Percentiles rank a stretch among this genome's conserved stretches.
Conservation (phyloP, 2,888 invertebrate species). For the Troides oblongomaculatus region DNA sequence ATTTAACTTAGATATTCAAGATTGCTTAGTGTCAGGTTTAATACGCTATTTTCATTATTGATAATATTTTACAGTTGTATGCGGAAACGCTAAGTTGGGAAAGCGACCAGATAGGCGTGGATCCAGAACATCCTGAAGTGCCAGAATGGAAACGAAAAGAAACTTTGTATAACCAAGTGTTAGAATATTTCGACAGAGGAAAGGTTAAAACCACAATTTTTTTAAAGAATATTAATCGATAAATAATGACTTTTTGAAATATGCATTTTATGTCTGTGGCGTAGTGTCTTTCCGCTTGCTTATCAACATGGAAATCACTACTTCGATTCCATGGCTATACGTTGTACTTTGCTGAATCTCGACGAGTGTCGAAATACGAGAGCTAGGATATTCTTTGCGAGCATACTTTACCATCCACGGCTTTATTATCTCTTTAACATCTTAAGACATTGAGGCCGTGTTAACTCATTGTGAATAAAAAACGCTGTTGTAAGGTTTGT, state of each 20-base stretch:
- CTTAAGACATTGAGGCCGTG: too few relatives aligned
- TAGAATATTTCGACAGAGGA: slow-evolving; percentile 95
- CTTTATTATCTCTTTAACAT: too few relatives aligned
- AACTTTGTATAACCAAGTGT: slow-evolving; percentile 91
- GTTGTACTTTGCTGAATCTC: too few relatives aligned
- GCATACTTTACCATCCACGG: too few relatives aligned
- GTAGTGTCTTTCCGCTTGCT: too few relatives aligned
- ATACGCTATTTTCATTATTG: background rate
- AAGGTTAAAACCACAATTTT: slow-evolving; percentile 67
- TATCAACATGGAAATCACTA: too few relatives aligned
- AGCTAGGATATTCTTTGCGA: too few relatives aligned
- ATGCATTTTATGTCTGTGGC: background rate
- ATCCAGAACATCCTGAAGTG: slow-evolving; percentile 86
- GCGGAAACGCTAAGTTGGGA: slow-evolving; percentile 94
- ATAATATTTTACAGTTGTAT: slow-evolving; percentile 80
- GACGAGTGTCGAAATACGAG: too few relatives aligned
- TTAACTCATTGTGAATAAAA: too few relatives aligned
- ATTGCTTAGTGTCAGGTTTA: background rate
- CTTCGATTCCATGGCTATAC: too few relatives aligned
- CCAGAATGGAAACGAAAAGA: slow-evolving; percentile 95
- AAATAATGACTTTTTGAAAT: background rate
- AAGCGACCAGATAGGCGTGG: slow-evolving; percentile 82
- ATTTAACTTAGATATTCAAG: too few relatives aligned
- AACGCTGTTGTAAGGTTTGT: too few relatives aligned
- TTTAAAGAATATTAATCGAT: background rate